Percentiles rank a stretch among this genome's conserved stretches.
Evolutionary conservation across 1,140 invertebrate genomes (phyloP).

Genomic region (Drosophila kepulauana): DNA sequence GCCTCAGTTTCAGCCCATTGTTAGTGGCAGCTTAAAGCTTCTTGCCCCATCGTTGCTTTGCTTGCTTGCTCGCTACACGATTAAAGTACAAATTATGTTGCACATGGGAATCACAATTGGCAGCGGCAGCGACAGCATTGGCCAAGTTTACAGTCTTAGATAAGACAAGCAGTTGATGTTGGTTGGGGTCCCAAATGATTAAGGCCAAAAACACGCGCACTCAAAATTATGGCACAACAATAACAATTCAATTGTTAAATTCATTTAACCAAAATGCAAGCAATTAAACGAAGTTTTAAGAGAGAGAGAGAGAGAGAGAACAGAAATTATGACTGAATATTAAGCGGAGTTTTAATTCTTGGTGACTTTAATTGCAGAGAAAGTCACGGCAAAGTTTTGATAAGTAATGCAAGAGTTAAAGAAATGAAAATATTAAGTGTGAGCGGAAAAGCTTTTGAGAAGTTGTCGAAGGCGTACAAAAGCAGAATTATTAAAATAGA

Average conservation of each 20-base stretch:
- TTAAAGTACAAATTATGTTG: constrained; percentile 73
- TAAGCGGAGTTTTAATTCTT: background rate
- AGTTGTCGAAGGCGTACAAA: too few species aligned
- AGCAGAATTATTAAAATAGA: too few species aligned
- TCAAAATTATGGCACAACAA: constrained; percentile 9
- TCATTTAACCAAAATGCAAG: background rate
- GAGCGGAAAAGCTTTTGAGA: too few species aligned
- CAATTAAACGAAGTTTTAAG: background rate
- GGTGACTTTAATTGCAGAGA: too few species aligned
- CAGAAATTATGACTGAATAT: background rate
- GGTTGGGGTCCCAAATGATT: constrained; percentile 12
- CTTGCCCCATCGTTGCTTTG: background rate
- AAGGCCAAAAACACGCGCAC: background rate
- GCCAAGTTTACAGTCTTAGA: constrained; percentile 20
- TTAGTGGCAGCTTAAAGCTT: constrained; percentile 1
- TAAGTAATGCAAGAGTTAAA: too few species aligned
- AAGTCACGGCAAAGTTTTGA: too few species aligned
- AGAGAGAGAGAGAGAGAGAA: background rate
- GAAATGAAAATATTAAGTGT: too few species aligned
- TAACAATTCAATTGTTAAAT: constrained; percentile 38
- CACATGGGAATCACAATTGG: constrained; percentile 58
- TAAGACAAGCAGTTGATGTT: constrained; percentile 29
- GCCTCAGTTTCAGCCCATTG: background rate
- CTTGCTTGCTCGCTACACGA: constrained; percentile 39
- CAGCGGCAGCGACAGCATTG: constrained; percentile 32